Percentiles rank a stretch among this genome's conserved stretches.
Conservation (phyloP, 2,113 vertebrate species). For the Malurus melanocephalus region DNA sequence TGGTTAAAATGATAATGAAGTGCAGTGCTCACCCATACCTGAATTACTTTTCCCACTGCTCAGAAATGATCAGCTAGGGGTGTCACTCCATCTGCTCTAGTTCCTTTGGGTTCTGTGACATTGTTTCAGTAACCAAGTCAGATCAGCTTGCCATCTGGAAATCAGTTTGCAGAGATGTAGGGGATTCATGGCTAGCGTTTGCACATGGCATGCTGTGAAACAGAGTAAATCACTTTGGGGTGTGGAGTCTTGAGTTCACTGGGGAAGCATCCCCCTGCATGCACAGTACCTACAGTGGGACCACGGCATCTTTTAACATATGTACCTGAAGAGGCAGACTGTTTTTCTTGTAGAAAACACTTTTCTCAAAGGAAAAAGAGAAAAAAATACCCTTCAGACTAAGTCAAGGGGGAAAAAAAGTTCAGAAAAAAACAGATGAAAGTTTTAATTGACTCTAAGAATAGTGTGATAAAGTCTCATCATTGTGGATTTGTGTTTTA, state of each 20-base stretch:
- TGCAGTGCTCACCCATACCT: background rate
- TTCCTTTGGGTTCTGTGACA: background rate
- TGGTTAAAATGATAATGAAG: conserved; percentile 34
- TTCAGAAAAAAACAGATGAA: background rate
- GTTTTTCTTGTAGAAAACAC: background rate
- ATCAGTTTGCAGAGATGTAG: background rate
- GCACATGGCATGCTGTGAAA: background rate
- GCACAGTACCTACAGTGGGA: background rate
- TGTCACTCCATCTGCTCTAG: background rate
- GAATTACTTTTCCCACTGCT: background rate
- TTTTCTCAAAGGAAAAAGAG: background rate
- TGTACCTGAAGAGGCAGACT: background rate
- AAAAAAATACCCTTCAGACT: background rate
- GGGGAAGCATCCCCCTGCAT: background rate
- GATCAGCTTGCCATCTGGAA: background rate
- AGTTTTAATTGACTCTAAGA: background rate
- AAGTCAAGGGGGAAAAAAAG: background rate
- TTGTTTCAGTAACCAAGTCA: background rate
- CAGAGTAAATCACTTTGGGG: background rate
- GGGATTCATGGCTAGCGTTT: background rate
- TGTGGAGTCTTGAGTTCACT: background rate
- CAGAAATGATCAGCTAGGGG: background rate
- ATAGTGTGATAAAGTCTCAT: background rate
- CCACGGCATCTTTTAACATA: background rate
- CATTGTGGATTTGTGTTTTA: background rate